Base-by-base conservation (phyloP, 2,113 vertebrate genomes). In the Tretioscincus oriximinensis region DNA sequence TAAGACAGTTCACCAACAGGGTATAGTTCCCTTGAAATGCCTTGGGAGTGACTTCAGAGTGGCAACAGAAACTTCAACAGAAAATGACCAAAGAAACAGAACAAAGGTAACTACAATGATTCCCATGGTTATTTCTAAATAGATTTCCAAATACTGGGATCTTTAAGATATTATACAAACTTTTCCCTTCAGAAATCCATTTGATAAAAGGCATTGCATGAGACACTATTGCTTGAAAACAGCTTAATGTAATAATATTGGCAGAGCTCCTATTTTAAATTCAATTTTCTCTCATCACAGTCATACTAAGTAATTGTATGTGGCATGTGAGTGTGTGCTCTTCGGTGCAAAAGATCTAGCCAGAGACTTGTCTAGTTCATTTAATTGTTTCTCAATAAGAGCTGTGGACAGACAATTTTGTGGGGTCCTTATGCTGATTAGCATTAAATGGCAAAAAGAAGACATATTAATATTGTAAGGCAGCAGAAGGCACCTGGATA, bases 231-330 rank as follows among this genome's bases (percentile, higher is more conserved):
- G 77, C 54, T 31, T 54, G 68, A 77, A 71, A 71, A 76, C 51
- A 71, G 21, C 75, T 78, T 69, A 69, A 79, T 84, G 29, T 63
- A 80, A 80, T 35, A 3, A n/a, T 83, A 81, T 47, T 60, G 26
- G 28, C 28, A 88, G 84, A 75, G 78, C 41, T 74, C 83, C 71
- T 77, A 8, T 71, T 72, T 85, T 77, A 77, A 84, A 81, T 72
- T 67, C 61, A 61, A 24, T 76, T 92, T 88, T 78, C 63, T 73
- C 31, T 84, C 75, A 82, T 73, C 80, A 22, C 12, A 72, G 86
- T 77, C 76, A 31, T n/a, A 29, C 4, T 18, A 75, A 66, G 63
- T 84, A 75, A 80, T 80, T 76, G 51, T 31, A 78, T 70, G 77
- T 63, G 77, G 65, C 45, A 64, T n/a, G 14, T 41, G 72, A 29